Evolutionary conservation across 2,888 invertebrate species (phyloP).

Genomic region (Blastobasis lacticolella): DNA sequence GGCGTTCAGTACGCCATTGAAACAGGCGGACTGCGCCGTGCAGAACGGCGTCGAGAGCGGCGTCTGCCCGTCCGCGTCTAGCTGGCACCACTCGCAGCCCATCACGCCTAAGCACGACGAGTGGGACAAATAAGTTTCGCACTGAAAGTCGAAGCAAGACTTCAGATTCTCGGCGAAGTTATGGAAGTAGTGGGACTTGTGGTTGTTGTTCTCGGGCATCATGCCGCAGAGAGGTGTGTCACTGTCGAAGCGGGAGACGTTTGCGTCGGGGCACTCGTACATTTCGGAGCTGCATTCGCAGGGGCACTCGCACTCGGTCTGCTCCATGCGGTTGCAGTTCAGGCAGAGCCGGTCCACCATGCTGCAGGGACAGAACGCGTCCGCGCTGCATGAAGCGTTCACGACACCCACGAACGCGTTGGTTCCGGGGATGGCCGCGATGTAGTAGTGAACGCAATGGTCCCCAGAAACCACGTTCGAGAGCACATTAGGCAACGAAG

Average conservation of each 20-base stretch:
- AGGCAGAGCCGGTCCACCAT: constrained; percentile 90
- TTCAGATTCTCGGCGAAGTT: constrained; percentile 72
- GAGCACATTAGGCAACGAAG: constrained; percentile 81
- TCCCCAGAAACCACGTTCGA: constrained; percentile 91
- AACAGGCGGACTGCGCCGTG: constrained; percentile 86
- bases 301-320: constrained; percentile 95
- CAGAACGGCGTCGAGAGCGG: constrained; percentile 83
- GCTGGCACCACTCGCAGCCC: constrained; percentile 94
- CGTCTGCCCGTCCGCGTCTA: constrained; percentile 83
- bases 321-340: constrained; percentile 95
- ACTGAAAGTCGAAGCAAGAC: constrained; percentile 79
- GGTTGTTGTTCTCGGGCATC: constrained; percentile 62
- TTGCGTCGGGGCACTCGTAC: constrained; percentile 50
- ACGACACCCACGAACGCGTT: constrained; percentile 92
- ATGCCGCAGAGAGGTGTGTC: constrained; percentile 60
- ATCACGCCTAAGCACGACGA: constrained; percentile 81
- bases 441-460: constrained; percentile 90
- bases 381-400: constrained; percentile 88
- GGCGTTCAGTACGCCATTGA: constrained; percentile 89
- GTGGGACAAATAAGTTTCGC: constrained; percentile 78
- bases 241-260: constrained; percentile 38
- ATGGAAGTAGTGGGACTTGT: constrained; percentile 64
- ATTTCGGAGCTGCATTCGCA: constrained; percentile 85
- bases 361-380: constrained; percentile 94
- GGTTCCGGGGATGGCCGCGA: constrained; percentile 86